These are phyloP conservation scores for Gymnocheta viridis DNA, from an alignment of 2,888 invertebrate species.

Conservation along the genomic window DNA sequence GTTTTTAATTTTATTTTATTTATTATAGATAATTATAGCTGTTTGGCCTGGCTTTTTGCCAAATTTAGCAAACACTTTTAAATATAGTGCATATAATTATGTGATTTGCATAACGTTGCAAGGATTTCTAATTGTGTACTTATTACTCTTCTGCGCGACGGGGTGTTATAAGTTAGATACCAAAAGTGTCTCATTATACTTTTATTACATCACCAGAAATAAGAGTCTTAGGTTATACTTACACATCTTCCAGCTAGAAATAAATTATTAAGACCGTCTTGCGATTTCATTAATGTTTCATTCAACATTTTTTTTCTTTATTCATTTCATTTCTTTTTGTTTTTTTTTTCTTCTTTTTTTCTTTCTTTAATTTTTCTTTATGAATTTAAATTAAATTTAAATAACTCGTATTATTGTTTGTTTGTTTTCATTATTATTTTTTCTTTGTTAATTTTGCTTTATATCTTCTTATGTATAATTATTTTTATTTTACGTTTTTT, in stretches of 20 bases:
- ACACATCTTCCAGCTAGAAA: slow-evolving; percentile 14
- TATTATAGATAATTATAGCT: not conserved
- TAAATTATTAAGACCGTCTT: not conserved
- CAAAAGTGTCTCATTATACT: too few relatives aligned
- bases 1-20: not conserved
- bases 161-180: slow-evolving; percentile 31
- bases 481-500: slow-evolving; percentile 26
- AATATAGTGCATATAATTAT: not conserved
- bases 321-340: slow-evolving; percentile 39
- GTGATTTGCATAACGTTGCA: slow-evolving; percentile 7
- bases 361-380: slow-evolving; percentile 32
- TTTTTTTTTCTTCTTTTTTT: slow-evolving; percentile 15
- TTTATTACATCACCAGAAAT: too few relatives aligned
- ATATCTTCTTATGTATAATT: slow-evolving; percentile 15
- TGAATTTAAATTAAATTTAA: slow-evolving; percentile 68
- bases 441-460: slow-evolving; percentile 1
- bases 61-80: not conserved
- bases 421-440: slow-evolving; percentile 35
- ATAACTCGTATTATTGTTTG: slow-evolving; percentile 52
- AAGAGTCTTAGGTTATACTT: not conserved
- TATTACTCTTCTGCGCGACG: slow-evolving; percentile 41
- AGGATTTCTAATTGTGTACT: slow-evolving; percentile 35
- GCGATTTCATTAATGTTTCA: slow-evolving; percentile 25
- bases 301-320: slow-evolving; percentile 27
- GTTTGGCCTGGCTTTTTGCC: slow-evolving; percentile 24